Conservation (phyloP, 2,797 vertebrate species). For the Karalla daura region DNA sequence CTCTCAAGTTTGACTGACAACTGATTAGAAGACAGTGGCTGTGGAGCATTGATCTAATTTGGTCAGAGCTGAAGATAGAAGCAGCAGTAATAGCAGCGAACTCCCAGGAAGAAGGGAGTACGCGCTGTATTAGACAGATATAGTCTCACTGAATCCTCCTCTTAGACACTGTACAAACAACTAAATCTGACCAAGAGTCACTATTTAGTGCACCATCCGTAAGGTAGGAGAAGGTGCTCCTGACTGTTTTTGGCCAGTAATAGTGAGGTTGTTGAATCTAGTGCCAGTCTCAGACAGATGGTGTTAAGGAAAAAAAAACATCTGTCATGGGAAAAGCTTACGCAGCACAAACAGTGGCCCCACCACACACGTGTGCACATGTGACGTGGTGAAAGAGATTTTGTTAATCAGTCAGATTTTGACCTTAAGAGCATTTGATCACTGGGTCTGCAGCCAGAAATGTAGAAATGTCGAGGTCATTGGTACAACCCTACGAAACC, state of each 20-base stretch:
- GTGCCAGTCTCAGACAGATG: constrained; percentile 20
- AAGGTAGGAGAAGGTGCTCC: constrained; percentile 14
- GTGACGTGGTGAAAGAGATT: constrained; percentile 41
- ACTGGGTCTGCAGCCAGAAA: background rate
- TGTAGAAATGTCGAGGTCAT: background rate
- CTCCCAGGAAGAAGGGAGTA: constrained; percentile 16
- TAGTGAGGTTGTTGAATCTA: constrained; percentile 3
- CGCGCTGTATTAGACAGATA: constrained; percentile 15
- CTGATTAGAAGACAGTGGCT: constrained; percentile 22
- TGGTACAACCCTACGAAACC: background rate
- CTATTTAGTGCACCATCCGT: background rate
- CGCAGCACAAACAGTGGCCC: constrained; percentile 17
- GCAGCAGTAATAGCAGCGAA: constrained; percentile 26
- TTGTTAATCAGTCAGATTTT: constrained; percentile 18
- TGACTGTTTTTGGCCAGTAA: background rate
- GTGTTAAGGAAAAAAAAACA: constrained; percentile 5
- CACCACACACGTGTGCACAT: constrained; percentile 13
- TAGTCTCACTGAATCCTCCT: constrained; percentile 8
- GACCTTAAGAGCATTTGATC: constrained; percentile 19
- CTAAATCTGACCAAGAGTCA: background rate
- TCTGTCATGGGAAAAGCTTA: constrained; percentile 33
- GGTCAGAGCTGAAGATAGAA: constrained; percentile 39
- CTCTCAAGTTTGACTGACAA: constrained; percentile 5
- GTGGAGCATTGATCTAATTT: constrained; percentile 66
- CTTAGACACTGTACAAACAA: background rate